Percentiles rank a stretch among this genome's conserved stretches.
Conservation (phyloP, 2,888 invertebrate species). For the Drosophila leonis region DNA sequence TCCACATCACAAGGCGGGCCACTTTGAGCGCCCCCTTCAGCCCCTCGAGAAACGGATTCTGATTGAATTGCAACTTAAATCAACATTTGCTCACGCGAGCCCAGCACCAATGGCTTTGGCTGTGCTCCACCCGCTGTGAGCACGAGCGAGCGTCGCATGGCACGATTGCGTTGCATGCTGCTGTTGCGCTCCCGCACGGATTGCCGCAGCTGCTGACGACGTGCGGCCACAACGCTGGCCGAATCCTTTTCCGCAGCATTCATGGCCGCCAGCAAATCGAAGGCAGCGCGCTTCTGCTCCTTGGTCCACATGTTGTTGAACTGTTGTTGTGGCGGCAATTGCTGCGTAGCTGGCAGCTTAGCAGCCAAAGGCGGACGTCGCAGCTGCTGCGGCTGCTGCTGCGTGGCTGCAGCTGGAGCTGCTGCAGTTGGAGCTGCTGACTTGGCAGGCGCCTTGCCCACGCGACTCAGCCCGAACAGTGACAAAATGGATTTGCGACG, state of each 20-base stretch:
- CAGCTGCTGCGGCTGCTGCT: neutral
- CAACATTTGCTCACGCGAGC: constrained; percentile 68
- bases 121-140: constrained; percentile 25
- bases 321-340: constrained; percentile 25
- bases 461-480: constrained; percentile 78
- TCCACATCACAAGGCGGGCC: constrained; percentile 73
- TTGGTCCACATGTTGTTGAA: constrained; percentile 82
- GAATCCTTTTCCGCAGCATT: constrained; percentile 75
- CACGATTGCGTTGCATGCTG: constrained; percentile 75
- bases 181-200: constrained; percentile 79
- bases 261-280: constrained; percentile 84
- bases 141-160: constrained; percentile 69
- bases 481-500: constrained; percentile 82
- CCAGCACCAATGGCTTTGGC: constrained; percentile 28
- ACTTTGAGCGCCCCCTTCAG: constrained; percentile 42
- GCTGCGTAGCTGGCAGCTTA: constrained; percentile 50
- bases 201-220: constrained; percentile 78
- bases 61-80: constrained; percentile 48
- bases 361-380: constrained; percentile 55
- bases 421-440: constrained; percentile 25
- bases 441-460: constrained; percentile 52
- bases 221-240: constrained; percentile 34
- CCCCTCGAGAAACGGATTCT: neutral
- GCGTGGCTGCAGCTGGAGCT: constrained; percentile 6
- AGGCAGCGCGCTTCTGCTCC: constrained; percentile 84